Conservation (phyloP, 2,888 invertebrate genomes). For the Aleiodes testaceus region DNA sequence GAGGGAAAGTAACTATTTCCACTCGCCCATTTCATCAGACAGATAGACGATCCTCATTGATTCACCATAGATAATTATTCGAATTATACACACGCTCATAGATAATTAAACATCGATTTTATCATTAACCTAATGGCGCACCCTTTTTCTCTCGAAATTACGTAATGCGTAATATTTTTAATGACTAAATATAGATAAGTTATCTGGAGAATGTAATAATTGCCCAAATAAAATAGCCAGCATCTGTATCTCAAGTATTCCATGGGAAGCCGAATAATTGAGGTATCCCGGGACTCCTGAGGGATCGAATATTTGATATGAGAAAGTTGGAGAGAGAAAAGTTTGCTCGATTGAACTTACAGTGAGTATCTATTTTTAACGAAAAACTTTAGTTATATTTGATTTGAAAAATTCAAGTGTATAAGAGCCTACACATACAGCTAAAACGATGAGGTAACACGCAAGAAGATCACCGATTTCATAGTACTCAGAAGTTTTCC, state of each 20-base stretch:
- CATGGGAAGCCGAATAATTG: neutral
- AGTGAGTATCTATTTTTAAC: neutral
- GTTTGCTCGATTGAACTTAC: slow-evolving; percentile 15
- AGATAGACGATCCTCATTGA: neutral
- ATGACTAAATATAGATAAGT: no score
- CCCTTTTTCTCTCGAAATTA: no score
- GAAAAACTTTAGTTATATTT: slow-evolving; percentile 19
- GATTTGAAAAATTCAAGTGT: slow-evolving; percentile 26
- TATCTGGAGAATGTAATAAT: no score
- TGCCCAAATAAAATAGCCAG: no score
- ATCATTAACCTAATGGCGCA: no score
- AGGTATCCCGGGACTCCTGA: neutral
- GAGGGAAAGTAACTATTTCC: slow-evolving; percentile 44
- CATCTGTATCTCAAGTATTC: neutral
- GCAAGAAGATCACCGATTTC: slow-evolving; percentile 41
- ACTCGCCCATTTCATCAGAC: no score
- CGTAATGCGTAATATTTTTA: no score
- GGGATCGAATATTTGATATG: slow-evolving; percentile 13
- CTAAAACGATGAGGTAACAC: slow-evolving; percentile 15
- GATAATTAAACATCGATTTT: slow-evolving; percentile 42
- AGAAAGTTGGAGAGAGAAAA: slow-evolving; percentile 10
- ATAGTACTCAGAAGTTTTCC: slow-evolving; percentile 33
- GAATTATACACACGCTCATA: slow-evolving; percentile 22
- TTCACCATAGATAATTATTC: slow-evolving; percentile 50
- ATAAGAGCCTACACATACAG: no score